These are phyloP conservation scores for Magallana gigas DNA, from an alignment of 1,140 invertebrate species.

Conservation along the genomic window DNA sequence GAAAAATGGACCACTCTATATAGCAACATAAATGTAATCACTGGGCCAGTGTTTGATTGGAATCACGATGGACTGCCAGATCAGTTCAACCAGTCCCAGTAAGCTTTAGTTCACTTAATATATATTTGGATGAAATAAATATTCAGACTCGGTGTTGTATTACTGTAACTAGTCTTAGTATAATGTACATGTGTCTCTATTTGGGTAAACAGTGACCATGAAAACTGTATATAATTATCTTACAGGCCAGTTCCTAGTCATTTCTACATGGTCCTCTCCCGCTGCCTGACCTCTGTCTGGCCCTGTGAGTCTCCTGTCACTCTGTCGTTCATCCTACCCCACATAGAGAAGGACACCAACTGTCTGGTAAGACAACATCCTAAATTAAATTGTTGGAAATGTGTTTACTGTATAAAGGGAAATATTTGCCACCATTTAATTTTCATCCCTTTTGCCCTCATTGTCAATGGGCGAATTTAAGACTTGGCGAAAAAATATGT, in stretches of 20 bases:
- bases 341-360: conserved; percentile 46
- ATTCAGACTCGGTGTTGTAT: neutral
- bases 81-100: conserved; percentile 14
- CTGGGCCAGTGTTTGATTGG: conserved; percentile 64
- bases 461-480: too few relatives aligned
- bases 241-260: conserved; percentile 43
- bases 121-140: neutral
- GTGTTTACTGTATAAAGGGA: too few relatives aligned
- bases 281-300: conserved; percentile 31
- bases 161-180: too few relatives aligned
- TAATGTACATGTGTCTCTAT: too few relatives aligned
- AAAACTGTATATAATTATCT: too few relatives aligned
- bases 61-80: conserved; percentile 59
- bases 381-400: too few relatives aligned
- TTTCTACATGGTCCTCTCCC: conserved; percentile 58
- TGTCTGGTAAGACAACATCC: conserved; percentile 55
- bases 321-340: conserved; percentile 64
- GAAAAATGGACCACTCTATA: conserved; percentile 4
- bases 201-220: too few relatives aligned
- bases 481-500: too few relatives aligned
- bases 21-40: conserved; percentile 51
- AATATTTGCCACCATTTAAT: too few relatives aligned
- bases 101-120: neutral
- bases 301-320: conserved; percentile 44
- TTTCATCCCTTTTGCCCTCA: too few relatives aligned